phyloP scores from a whole-genome alignment of 2,888 invertebrate genomes.

The Sericinus montela region DNA sequence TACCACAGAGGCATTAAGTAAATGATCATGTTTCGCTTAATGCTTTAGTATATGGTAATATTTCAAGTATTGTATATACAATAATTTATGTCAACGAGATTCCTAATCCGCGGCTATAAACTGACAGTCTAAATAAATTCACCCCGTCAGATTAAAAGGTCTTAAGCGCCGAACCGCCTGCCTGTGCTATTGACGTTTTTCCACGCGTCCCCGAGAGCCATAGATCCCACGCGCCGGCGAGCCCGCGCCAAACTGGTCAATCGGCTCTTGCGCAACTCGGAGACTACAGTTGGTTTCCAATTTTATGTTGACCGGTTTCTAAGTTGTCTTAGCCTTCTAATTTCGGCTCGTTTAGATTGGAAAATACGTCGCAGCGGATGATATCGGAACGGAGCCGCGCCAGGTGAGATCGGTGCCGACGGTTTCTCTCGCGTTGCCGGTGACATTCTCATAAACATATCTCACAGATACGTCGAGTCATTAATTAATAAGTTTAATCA shows the following conservation, averaged over 20 bases:
- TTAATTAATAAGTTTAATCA: constrained; percentile 31
- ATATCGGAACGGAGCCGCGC: constrained; percentile 39
- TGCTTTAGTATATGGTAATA: constrained; percentile 41
- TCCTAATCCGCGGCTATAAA: constrained; percentile 64
- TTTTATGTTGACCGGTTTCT: constrained; percentile 78
- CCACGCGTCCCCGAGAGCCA: constrained; percentile 34
- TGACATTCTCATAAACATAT: constrained; percentile 27
- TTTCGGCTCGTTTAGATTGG: constrained; percentile 78
- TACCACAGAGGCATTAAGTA: too few relatives aligned
- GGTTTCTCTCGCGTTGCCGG: constrained; percentile 32
- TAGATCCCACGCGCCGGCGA: constrained; percentile 62
- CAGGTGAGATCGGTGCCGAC: constrained; percentile 33
- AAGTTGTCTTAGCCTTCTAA: constrained; percentile 76
- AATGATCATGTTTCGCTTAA: too few relatives aligned
- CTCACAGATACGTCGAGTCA: constrained; percentile 25
- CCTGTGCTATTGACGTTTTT: constrained; percentile 16
- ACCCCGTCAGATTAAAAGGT: constrained; percentile 34
- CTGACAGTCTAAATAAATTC: constrained; percentile 59
- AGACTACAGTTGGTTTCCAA: constrained; percentile 77
- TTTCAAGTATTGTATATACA: constrained; percentile 44
- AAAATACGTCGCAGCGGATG: constrained; percentile 58
- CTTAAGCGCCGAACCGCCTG: constrained; percentile 33
- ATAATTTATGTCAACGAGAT: constrained; percentile 68
- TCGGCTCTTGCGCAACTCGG: constrained; percentile 71
- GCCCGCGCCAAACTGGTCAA: constrained; percentile 65